These are phyloP conservation scores for Drosophila parthenogenetica DNA, from an alignment of 2,888 invertebrate genomes.

Conservation along the genomic window DNA sequence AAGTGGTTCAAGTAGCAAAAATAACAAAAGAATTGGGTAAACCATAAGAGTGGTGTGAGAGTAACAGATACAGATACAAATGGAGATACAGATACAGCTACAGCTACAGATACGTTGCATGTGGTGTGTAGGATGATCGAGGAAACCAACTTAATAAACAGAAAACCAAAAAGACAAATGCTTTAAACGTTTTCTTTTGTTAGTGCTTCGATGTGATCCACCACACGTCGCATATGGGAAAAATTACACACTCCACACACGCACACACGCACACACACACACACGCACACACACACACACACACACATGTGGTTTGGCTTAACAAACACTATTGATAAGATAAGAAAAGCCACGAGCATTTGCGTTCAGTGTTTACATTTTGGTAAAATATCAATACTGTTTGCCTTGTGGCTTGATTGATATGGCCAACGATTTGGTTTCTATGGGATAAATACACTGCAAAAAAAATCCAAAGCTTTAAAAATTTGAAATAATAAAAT, in stretches of 20 bases:
- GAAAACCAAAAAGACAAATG: conserved; percentile 38
- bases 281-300: conserved; percentile 11
- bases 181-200: conserved; percentile 17
- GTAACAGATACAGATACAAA: conserved; percentile 6
- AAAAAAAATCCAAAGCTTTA: background rate
- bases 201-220: conserved; percentile 27
- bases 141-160: conserved; percentile 48
- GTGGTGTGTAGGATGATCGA: background rate
- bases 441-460: conserved; percentile 20
- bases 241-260: conserved; percentile 11
- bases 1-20: conserved; percentile 15
- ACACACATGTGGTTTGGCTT: conserved; percentile 28
- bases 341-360: conserved; percentile 37
- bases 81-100: no score
- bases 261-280: conserved; percentile 6
- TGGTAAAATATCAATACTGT: conserved; percentile 47
- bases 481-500: no score
- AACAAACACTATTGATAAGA: conserved; percentile 53
- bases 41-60: conserved; percentile 9
- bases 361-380: conserved; percentile 48
- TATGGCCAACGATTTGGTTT: conserved; percentile 36
- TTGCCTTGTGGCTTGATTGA: conserved; percentile 60
- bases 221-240: conserved; percentile 39
- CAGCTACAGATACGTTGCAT: conserved; percentile 3
- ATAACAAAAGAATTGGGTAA: conserved; percentile 44